These are phyloP conservation scores for Drosophila greeni DNA, from an alignment of 2,888 invertebrate species.

Conservation along the genomic window DNA sequence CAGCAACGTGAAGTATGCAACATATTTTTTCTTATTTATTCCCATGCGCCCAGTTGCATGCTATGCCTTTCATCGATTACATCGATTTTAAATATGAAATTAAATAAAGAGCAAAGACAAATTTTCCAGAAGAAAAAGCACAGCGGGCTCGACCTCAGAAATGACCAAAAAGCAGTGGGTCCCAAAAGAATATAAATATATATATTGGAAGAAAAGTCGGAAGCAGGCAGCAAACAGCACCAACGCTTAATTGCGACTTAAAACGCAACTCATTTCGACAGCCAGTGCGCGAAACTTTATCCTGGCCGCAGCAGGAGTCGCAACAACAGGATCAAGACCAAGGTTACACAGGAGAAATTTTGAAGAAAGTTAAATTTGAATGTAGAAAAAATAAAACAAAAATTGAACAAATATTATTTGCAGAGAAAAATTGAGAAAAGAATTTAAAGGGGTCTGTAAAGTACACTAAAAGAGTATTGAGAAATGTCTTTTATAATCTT, in stretches of 20 bases:
- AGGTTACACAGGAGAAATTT: neutral
- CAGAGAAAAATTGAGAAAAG: too few species aligned
- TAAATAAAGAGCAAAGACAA: conserved; percentile 3
- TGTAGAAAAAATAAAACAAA: too few species aligned
- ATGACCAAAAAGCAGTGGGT: neutral
- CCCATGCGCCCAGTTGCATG: neutral
- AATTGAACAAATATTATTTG: too few species aligned
- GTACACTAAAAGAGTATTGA: too few species aligned
- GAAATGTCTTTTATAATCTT: neutral
- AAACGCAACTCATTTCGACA: conserved; percentile 64
- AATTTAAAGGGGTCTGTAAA: too few species aligned
- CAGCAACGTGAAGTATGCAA: neutral
- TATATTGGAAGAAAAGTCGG: neutral
- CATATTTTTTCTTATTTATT: neutral
- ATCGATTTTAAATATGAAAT: conserved; percentile 4
- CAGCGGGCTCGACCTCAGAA: neutral
- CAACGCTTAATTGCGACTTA: conserved; percentile 64
- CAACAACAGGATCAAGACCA: conserved; percentile 13
- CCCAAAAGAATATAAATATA: neutral
- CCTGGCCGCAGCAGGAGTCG: conserved; percentile 22
- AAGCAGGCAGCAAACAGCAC: conserved; percentile 40
- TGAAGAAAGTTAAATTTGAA: neutral
- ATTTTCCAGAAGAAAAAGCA: conserved; percentile 4
- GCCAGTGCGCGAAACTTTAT: conserved; percentile 52
- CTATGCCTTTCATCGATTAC: neutral